These are phyloP conservation scores for Syngnathus typhle DNA, from an alignment of 2,113 vertebrate species.

Conservation along the genomic window DNA sequence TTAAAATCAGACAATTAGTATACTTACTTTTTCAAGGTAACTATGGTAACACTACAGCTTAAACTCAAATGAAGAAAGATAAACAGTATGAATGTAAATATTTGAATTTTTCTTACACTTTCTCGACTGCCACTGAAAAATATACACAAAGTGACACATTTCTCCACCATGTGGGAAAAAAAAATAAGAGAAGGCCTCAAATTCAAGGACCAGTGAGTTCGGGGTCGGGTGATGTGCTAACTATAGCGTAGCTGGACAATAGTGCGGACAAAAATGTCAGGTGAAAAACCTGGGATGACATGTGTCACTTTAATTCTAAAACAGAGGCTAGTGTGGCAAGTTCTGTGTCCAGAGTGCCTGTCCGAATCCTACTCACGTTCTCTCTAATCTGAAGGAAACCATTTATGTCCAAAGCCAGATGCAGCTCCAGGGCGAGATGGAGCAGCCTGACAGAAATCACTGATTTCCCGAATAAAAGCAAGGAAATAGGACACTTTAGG, in stretches of 20 bases:
- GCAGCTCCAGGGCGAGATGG: constrained; percentile 41
- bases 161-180: neutral
- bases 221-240: constrained; percentile 24
- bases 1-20: no score
- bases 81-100: no score
- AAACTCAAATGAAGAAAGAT: no score
- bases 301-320: constrained; percentile 66
- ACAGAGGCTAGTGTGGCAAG: constrained; percentile 34
- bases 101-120: neutral
- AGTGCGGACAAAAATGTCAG: constrained; percentile 53
- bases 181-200: neutral
- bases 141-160: neutral
- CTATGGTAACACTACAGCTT: no score
- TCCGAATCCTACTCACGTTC: constrained; percentile 39
- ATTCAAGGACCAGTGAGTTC: constrained; percentile 12
- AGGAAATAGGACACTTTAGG: constrained; percentile 20
- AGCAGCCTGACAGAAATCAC: constrained; percentile 33
- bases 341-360: constrained; percentile 51
- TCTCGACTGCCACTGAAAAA: neutral
- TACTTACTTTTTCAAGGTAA: no score
- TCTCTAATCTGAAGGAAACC: constrained; percentile 41
- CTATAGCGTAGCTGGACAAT: constrained; percentile 39
- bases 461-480: constrained; percentile 24
- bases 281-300: constrained; percentile 64
- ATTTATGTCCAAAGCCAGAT: constrained; percentile 25